A percentile compares a stretch with the other conserved stretches of the same genome.
Evolutionary conservation across 2,888 invertebrate species (phyloP).

Genomic region (Noctuana brunneofusca): DNA sequence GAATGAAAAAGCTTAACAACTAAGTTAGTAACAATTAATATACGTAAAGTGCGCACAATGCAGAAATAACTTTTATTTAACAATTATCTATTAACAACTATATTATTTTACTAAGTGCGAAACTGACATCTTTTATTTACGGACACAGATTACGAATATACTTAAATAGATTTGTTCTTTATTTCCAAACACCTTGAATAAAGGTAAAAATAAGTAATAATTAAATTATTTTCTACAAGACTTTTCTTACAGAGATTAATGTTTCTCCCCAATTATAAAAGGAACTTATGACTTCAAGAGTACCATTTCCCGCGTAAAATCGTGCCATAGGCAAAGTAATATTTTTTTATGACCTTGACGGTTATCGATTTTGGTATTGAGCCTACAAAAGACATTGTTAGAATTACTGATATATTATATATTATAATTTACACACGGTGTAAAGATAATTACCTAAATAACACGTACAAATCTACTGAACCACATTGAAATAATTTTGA

Average conservation of each 20-base stretch:
- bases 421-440: not conserved
- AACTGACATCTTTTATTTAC: slow-evolving; percentile 19
- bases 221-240: too few relatives aligned
- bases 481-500: slow-evolving; percentile 9
- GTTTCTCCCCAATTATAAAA: too few relatives aligned
- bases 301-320: too few relatives aligned
- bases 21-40: not conserved
- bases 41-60: not conserved
- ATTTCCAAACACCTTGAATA: not conserved
- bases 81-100: slow-evolving; percentile 14
- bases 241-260: too few relatives aligned
- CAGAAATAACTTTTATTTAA: not conserved
- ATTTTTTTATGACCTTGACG: too few relatives aligned
- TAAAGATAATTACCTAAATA: slow-evolving; percentile 8
- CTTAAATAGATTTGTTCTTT: not conserved
- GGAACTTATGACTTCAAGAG: too few relatives aligned
- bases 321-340: too few relatives aligned
- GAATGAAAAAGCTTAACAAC: not conserved
- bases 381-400: too few relatives aligned
- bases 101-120: slow-evolving; percentile 24
- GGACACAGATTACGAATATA: not conserved
- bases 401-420: too few relatives aligned
- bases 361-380: too few relatives aligned
- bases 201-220: not conserved
- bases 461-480: slow-evolving; percentile 18